These are phyloP conservation scores for Mobula birostris DNA, from an alignment of 2,113 vertebrate species.

Conservation along the genomic window DNA sequence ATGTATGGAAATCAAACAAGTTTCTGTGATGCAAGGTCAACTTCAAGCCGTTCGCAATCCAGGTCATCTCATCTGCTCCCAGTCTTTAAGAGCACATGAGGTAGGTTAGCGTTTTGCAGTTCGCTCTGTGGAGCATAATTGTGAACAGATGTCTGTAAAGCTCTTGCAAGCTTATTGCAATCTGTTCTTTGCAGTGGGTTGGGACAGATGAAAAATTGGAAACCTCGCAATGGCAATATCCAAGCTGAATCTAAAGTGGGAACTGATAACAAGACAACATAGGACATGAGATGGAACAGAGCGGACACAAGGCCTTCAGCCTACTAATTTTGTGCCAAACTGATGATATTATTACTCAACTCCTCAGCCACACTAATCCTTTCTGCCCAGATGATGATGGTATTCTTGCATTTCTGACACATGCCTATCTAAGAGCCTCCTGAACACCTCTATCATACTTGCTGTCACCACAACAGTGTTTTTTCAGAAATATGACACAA, in stretches of 20 bases:
- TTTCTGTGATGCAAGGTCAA: not conserved
- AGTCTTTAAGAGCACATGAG: not conserved
- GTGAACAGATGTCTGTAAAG: constrained; percentile 24
- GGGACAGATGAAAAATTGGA: not conserved
- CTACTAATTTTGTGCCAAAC: no score
- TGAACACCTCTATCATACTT: no score
- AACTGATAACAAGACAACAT: not conserved
- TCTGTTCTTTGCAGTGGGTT: constrained; percentile 5
- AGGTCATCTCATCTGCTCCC: not conserved
- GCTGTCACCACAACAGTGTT: no score
- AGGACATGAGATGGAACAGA: no score
- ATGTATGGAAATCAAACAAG: constrained; percentile 39
- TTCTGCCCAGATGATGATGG: no score
- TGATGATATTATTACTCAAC: no score
- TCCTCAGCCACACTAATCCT: no score
- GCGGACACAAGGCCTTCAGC: no score
- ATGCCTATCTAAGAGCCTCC: no score
- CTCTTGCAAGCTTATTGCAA: not conserved
- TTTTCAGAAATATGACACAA: not conserved
- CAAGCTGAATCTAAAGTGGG: not conserved
- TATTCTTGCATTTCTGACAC: no score
- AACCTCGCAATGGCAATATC: not conserved
- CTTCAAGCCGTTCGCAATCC: not conserved
- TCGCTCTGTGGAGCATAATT: constrained; percentile 1
- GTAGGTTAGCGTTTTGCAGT: not conserved